These are phyloP conservation scores for Ptilodon capucinus DNA, from an alignment of 2,888 invertebrate genomes.

Conservation along the genomic window DNA sequence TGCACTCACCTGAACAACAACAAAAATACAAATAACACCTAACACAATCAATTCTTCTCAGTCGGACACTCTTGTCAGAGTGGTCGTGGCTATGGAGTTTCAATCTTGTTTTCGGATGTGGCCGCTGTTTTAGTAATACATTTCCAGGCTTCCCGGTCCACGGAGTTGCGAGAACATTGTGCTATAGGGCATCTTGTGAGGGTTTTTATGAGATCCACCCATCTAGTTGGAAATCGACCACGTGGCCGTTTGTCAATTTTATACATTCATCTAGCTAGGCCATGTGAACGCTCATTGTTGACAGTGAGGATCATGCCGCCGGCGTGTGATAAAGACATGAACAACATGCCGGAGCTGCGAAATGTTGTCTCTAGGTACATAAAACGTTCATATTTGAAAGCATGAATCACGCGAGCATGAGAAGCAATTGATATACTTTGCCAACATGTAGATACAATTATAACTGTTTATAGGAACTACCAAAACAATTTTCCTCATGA, in stretches of 20 bases:
- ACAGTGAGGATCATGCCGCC: not conserved
- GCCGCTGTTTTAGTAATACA: too few species aligned
- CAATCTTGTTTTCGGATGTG: too few species aligned
- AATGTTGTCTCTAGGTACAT: not conserved
- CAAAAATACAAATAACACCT: too few species aligned
- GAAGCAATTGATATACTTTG: not conserved
- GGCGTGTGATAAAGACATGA: not conserved
- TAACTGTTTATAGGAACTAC: not conserved
- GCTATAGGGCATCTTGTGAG: too few species aligned
- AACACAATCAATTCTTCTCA: too few species aligned
- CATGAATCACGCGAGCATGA: not conserved
- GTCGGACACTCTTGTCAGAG: too few species aligned
- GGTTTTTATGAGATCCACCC: too few species aligned
- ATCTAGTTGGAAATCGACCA: too few species aligned
- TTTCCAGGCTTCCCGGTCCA: too few species aligned
- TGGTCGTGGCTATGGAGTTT: too few species aligned
- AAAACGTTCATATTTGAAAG: not conserved
- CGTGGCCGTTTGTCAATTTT: too few species aligned
- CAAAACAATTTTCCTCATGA: not conserved
- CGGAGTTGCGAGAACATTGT: too few species aligned
- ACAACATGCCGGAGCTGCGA: not conserved
- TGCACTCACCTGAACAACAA: conserved; percentile 50
- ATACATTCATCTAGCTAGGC: not conserved
- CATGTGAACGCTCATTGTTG: not conserved
- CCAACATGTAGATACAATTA: not conserved